Conservation (phyloP, 2,797 vertebrate genomes). For the Eulemur albifrons region DNA sequence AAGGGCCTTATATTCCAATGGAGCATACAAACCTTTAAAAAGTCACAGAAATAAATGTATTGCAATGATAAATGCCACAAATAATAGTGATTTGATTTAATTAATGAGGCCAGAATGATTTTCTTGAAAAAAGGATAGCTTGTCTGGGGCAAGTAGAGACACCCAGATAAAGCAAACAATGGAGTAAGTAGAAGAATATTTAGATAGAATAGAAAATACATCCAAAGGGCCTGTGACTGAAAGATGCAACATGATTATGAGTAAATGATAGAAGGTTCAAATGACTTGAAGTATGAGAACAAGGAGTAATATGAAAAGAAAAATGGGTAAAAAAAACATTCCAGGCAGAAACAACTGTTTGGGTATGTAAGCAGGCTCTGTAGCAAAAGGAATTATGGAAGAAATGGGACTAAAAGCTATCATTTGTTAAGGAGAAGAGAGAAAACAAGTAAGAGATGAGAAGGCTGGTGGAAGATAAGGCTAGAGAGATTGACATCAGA, state of each 20-base stretch:
- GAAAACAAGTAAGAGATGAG: not conserved
- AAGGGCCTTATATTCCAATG: not conserved
- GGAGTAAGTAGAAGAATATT: not conserved
- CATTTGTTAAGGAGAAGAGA: not conserved
- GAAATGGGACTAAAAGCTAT: not conserved
- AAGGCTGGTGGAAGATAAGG: not conserved
- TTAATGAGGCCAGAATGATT: not conserved
- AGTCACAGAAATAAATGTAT: not conserved
- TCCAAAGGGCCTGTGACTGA: not conserved
- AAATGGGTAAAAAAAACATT: not conserved
- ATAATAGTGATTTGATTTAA: not conserved
- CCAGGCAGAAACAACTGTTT: not conserved
- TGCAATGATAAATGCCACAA: not conserved
- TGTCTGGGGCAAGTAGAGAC: not conserved
- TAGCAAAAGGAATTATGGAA: not conserved
- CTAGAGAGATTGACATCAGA: not conserved
- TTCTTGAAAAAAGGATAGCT: not conserved
- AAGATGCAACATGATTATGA: not conserved
- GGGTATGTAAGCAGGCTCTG: not conserved
- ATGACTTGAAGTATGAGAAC: not conserved
- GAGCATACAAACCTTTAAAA: not conserved
- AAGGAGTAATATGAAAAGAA: not conserved
- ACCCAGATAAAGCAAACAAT: not conserved
- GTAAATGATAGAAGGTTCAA: not conserved
- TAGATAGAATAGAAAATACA: not conserved